Conservation (phyloP, 2,113 vertebrate species). For the Hippolais icterina region DNA sequence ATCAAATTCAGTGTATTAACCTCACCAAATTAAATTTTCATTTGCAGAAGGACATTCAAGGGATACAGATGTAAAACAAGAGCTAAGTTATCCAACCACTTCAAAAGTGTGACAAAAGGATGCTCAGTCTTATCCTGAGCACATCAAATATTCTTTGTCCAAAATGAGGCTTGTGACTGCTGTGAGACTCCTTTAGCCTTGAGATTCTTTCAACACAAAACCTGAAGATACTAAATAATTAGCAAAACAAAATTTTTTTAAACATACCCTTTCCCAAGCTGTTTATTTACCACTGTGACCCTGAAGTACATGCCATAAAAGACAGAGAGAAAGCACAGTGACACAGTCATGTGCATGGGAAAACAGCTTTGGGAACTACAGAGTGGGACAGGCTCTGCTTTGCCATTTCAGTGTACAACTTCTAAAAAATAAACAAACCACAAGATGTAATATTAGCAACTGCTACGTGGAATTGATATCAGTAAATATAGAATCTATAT, state of each 20-base stretch:
- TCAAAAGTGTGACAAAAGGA: not conserved
- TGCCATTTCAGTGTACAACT: not conserved
- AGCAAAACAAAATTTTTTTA: not conserved
- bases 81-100: not conserved
- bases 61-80: not conserved
- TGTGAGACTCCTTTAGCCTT: not conserved
- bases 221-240: not conserved
- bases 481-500: not conserved
- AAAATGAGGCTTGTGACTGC: not conserved
- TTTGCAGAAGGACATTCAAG: conserved; percentile 9
- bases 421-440: not conserved
- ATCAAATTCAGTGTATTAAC: conserved; percentile 2
- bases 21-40: conserved; percentile 28
- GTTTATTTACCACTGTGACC: not conserved
- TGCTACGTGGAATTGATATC: not conserved
- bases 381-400: not conserved
- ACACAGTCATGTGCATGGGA: not conserved
- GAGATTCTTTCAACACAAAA: not conserved
- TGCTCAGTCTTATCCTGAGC: not conserved
- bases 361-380: not conserved
- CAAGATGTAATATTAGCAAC: not conserved
- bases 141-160: not conserved
- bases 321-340: not conserved
- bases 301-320: not conserved
- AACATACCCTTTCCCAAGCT: not conserved